phyloP scores from a whole-genome alignment of 2,888 invertebrate genomes.

The Hedya salicella region DNA sequence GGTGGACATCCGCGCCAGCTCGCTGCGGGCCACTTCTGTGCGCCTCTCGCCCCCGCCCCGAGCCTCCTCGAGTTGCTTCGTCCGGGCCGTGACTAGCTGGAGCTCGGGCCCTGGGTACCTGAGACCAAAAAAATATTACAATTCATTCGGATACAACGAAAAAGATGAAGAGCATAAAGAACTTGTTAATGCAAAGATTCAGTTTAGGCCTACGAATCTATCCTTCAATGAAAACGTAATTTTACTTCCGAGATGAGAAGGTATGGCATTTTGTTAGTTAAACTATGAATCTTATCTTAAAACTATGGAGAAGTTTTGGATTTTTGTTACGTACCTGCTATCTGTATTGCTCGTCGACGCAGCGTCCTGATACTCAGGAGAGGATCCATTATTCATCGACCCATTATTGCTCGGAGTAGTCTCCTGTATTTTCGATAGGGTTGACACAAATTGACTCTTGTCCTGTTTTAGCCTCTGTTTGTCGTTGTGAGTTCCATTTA shows the following conservation, averaged over 20 bases:
- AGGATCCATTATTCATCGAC: slow-evolving; percentile 76
- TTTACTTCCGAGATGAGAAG: too few species aligned
- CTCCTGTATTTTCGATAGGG: slow-evolving; percentile 87
- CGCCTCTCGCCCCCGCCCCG: slow-evolving; percentile 87
- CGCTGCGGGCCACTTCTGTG: slow-evolving; percentile 88
- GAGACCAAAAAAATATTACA: slow-evolving; percentile 28
- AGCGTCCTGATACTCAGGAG: slow-evolving; percentile 67
- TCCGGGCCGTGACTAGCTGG: slow-evolving; percentile 89
- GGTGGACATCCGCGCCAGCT: slow-evolving; percentile 87
- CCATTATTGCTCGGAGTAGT: slow-evolving; percentile 77
- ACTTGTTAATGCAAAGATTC: too few species aligned
- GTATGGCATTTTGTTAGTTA: too few species aligned
- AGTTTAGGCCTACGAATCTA: too few species aligned
- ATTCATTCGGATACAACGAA: not conserved
- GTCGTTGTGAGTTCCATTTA: slow-evolving; percentile 72
- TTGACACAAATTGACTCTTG: slow-evolving; percentile 83
- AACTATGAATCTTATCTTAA: too few species aligned
- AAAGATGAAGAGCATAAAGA: too few species aligned
- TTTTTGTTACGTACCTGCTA: slow-evolving; percentile 73
- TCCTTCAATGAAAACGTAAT: too few species aligned
- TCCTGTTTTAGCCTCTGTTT: slow-evolving; percentile 74
- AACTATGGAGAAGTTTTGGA: too few species aligned
- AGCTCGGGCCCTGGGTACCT: slow-evolving; percentile 81
- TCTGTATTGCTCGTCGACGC: slow-evolving; percentile 72
- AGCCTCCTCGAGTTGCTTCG: slow-evolving; percentile 89